Percentiles rank a stretch among this genome's conserved stretches.
phyloP scores from a whole-genome alignment of 1,140 invertebrate species.

The Harlomillsia oculata region DNA sequence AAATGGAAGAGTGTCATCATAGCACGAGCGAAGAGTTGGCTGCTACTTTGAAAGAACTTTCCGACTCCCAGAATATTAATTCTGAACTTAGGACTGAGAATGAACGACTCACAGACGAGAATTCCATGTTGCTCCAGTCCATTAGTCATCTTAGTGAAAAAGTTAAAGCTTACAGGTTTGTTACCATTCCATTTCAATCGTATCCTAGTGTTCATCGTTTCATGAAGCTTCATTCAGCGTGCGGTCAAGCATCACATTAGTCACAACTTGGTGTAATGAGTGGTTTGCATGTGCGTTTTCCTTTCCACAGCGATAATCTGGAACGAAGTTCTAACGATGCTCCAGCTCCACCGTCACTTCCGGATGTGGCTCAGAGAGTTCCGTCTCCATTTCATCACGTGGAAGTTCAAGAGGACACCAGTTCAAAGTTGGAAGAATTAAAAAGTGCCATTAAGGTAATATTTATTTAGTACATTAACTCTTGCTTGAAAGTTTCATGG shows the following conservation, averaged over 20 bases:
- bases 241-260: neutral
- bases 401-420: constrained; percentile 66
- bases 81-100: constrained; percentile 79
- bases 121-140: constrained; percentile 78
- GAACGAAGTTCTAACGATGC: constrained; percentile 49
- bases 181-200: constrained; percentile 50
- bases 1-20: constrained; percentile 79
- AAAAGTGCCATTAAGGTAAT: neutral
- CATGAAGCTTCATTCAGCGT: neutral
- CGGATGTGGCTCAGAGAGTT: constrained; percentile 57
- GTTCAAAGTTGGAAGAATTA: neutral
- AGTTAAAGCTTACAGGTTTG: constrained; percentile 67
- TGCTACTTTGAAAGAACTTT: constrained; percentile 82
- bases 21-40: constrained; percentile 91
- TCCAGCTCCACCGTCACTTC: constrained; percentile 42
- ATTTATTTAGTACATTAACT: neutral
- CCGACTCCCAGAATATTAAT: constrained; percentile 71
- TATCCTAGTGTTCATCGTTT: constrained; percentile 54
- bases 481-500: neutral
- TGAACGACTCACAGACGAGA: constrained; percentile 74
- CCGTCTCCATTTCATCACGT: constrained; percentile 55
- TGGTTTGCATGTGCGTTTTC: neutral
- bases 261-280: neutral
- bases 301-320: constrained; percentile 43
- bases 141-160: constrained; percentile 83